phyloP scores from a whole-genome alignment of 2,113 vertebrate genomes.

The Lagenorhynchus albirostris region DNA sequence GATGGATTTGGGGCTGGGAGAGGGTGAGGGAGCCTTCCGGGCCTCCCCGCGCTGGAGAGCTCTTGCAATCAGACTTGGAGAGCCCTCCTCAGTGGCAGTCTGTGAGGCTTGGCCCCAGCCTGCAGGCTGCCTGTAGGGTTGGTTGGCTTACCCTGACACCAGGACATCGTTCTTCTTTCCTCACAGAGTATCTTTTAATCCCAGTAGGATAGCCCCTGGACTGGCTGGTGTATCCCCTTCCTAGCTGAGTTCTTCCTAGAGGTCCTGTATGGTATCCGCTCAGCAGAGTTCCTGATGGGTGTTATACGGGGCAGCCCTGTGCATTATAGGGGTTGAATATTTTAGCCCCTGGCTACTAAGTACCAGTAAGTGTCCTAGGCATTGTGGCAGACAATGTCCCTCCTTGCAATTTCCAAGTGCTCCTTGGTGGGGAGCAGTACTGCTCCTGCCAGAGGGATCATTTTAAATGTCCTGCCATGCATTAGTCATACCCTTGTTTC shows the following conservation, averaged over 20 bases:
- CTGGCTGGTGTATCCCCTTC: not conserved
- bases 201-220: not conserved
- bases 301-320: accelerated
- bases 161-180: not conserved
- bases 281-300: not conserved
- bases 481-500: not conserved
- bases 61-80: slow-evolving; percentile 65
- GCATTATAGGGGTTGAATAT: not conserved
- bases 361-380: not conserved
- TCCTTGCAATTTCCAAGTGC: not conserved
- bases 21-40: slow-evolving; percentile 24
- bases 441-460: not conserved
- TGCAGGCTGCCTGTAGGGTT: not conserved
- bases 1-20: slow-evolving; percentile 36
- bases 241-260: not conserved
- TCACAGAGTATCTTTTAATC: not conserved
- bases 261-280: not conserved
- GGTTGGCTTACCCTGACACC: not conserved
- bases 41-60: slow-evolving; percentile 25
- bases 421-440: not conserved
- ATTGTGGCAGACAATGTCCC: not conserved
- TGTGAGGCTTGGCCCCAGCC: not conserved
- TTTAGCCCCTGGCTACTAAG: not conserved
- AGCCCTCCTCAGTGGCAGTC: not conserved
- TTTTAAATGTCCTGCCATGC: not conserved